Conservation (phyloP, 2,113 vertebrate species). For the Oenanthe melanoleuca region DNA sequence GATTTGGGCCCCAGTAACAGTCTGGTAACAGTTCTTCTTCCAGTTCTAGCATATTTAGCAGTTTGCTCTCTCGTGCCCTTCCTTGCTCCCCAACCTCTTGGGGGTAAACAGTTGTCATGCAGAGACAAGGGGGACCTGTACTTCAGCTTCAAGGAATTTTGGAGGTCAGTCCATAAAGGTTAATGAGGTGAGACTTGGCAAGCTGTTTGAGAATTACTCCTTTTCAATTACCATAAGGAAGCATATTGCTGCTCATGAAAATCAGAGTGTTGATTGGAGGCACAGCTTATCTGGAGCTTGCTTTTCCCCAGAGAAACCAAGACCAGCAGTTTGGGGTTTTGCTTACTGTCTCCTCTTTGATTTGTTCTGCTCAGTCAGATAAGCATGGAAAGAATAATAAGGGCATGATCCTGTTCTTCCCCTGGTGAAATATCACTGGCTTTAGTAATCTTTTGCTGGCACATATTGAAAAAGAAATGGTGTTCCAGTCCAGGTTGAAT, state of each 20-base stretch:
- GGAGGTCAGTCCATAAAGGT: constrained; percentile 52
- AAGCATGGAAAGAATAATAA: constrained; percentile 6
- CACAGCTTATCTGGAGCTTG: constrained; percentile 5
- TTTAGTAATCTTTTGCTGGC: background rate
- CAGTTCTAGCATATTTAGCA: background rate
- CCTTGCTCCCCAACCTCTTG: background rate
- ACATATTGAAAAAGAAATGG: background rate
- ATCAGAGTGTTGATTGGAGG: constrained; percentile 21
- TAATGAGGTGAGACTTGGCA: constrained; percentile 44
- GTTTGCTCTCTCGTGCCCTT: background rate
- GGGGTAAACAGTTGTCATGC: background rate
- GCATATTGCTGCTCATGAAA: background rate
- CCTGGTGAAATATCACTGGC: background rate
- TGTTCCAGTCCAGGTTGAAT: background rate
- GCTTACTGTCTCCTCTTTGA: background rate
- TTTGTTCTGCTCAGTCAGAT: constrained; percentile 28
- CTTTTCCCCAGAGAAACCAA: constrained; percentile 8
- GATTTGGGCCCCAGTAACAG: background rate
- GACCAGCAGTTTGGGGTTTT: background rate
- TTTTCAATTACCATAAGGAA: constrained; percentile 19
- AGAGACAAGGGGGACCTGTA: background rate
- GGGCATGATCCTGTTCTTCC: background rate
- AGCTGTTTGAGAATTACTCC: constrained; percentile 15
- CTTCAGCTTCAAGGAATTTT: constrained; percentile 53
- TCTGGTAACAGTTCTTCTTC: background rate